Percentiles rank a stretch among this genome's conserved stretches.
Conservation (phyloP, 2,888 invertebrate species). For the Stenoptilia bipunctidactyla region DNA sequence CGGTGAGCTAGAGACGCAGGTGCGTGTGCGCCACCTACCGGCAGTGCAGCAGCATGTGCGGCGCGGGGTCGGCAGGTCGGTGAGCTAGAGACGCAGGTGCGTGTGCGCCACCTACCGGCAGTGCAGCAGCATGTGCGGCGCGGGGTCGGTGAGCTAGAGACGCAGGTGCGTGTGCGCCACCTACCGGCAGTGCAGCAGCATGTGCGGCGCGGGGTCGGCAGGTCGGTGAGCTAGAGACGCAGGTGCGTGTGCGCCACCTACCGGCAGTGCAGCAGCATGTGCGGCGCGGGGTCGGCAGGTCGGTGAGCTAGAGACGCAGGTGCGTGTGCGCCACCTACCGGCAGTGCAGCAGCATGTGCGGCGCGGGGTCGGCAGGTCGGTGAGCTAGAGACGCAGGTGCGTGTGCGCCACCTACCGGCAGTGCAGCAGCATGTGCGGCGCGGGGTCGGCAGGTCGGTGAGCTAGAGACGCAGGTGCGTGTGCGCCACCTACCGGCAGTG, state of each 20-base stretch:
- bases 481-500: no score
- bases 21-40: no score
- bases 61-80: not conserved
- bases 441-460: constrained; percentile 89
- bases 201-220: constrained; percentile 27
- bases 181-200: no score
- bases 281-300: not conserved
- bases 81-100: constrained; percentile 1
- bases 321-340: no score
- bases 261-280: not conserved
- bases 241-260: not conserved
- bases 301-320: no score
- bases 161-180: no score
- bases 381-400: constrained; percentile 9
- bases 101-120: constrained; percentile 73
- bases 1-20: no score
- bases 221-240: constrained; percentile 46
- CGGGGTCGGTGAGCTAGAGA: constrained; percentile 48
- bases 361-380: constrained; percentile 13
- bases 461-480: no score
- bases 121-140: constrained; percentile 83
- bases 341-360: no score
- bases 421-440: constrained; percentile 84
- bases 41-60: no score
- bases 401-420: constrained; percentile 10